Evolutionary conservation across 2,888 invertebrate species (phyloP).

Genomic region (Artemia sinica): DNA sequence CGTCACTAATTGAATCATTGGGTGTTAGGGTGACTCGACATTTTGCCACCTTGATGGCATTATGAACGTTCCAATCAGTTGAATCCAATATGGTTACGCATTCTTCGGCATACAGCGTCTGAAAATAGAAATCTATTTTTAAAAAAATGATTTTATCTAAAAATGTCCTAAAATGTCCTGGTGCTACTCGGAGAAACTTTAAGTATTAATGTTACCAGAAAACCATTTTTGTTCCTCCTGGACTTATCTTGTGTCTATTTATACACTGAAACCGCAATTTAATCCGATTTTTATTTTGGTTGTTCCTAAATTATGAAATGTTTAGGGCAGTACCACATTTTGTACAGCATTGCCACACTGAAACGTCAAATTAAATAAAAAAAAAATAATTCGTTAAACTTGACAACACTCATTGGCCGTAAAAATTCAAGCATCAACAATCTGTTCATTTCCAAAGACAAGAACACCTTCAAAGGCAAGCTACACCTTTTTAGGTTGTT

Average conservation of each 20-base stretch:
- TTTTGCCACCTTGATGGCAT: conserved; percentile 62
- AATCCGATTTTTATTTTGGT: neutral
- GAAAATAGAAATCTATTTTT: conserved; percentile 20
- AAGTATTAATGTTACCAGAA: neutral
- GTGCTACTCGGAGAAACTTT: neutral
- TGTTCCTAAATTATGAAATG: too few species aligned
- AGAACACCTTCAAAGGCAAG: too few species aligned
- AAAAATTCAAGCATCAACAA: too few species aligned
- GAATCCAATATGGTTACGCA: conserved; percentile 63
- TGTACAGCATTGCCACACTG: too few species aligned
- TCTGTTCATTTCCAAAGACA: too few species aligned
- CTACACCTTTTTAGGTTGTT: too few species aligned
- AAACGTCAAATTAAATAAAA: too few species aligned
- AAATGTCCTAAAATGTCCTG: neutral
- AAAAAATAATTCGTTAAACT: too few species aligned
- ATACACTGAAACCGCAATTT: neutral
- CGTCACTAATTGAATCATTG: neutral
- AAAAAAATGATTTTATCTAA: too few species aligned
- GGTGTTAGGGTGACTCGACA: conserved; percentile 37
- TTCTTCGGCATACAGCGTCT: conserved; percentile 21
- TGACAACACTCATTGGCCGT: too few species aligned
- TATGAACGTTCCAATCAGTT: conserved; percentile 72
- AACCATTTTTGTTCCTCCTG: neutral
- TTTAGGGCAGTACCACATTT: too few species aligned
- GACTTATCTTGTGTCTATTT: neutral